Conservation (phyloP, 2,888 invertebrate species). For the Pachydiplax longipennis region DNA sequence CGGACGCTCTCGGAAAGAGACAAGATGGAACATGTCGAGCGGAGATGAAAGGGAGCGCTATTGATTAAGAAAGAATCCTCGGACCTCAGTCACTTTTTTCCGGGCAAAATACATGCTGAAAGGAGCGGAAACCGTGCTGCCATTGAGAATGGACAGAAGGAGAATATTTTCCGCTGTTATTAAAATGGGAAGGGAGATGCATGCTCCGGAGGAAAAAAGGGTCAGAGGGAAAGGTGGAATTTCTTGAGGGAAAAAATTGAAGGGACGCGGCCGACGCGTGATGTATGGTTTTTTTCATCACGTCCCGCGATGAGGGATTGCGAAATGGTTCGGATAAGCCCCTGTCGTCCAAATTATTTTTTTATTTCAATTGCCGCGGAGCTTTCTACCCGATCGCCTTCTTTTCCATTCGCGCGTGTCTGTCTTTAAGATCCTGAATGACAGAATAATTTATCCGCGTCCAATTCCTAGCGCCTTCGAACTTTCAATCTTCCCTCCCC, state of each 20-base stretch:
- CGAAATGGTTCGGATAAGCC: neutral
- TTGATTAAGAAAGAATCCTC: neutral
- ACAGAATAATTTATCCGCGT: neutral
- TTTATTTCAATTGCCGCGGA: neutral
- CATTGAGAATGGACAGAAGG: neutral
- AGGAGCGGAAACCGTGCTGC: neutral
- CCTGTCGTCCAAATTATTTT: neutral
- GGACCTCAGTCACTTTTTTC: neutral
- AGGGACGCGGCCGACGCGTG: too few species aligned
- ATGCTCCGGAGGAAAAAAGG: neutral
- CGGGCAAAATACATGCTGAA: neutral
- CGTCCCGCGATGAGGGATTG: neutral
- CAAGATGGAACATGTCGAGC: neutral
- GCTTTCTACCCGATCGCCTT: neutral
- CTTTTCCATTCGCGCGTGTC: neutral
- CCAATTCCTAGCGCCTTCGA: neutral
- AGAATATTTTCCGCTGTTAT: neutral
- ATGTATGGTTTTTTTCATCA: neutral
- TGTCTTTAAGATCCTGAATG: neutral
- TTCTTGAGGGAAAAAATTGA: too few species aligned
- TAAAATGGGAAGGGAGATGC: neutral
- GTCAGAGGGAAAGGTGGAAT: neutral
- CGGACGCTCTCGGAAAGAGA: neutral
- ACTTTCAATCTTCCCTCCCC: neutral
- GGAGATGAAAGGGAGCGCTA: neutral